Base-by-base conservation (phyloP, 1,140 invertebrate genomes). In the Galleria mellonella region DNA sequence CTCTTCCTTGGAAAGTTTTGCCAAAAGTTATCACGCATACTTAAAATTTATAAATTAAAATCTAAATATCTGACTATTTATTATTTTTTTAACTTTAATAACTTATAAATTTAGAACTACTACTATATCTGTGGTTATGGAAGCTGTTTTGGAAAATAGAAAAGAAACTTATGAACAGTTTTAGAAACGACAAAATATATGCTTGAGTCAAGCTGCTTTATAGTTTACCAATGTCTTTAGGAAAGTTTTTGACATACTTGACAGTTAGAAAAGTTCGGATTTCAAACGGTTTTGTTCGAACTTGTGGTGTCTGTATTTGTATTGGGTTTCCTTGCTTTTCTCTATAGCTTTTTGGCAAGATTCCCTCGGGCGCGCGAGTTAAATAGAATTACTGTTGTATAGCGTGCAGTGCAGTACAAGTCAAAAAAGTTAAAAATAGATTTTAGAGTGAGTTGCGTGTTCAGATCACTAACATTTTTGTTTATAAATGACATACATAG, bases 381-480 rank as follows among this genome's bases (percentile, higher is more conserved):
- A 77, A 55, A 69, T 81, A 81, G 73, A 83, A 71, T 65, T 64
- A 73, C 74, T 69, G 64, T 62, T 62, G 71, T 52, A 56, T 49
- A 56, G 57, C 64, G 71, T 65, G 45, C 60, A n/a, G n/a, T n/a
- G n/a, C n/a, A n/a, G n/a, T 66, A 37, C 58, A 76, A 23, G 17
- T 23, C 67, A 76, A 76, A 81, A 72, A 78, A 60, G 68, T 60
- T 83, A 85, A 78, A 85, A 85, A 85, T 85, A 85, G 82, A 85
- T 72, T 71, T 64, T 54, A 62, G 51, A 75, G 70, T 79, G 78
- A 79, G 67, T 83, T 78, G 74, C 76, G 63, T 62, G 67, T 72
- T 79, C 66, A 45, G 29, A 33, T 33, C 42, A 51, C 51, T 47
- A 73, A 71, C 73, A 74, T 79, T 79, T 84, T 83, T 82, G 78